A percentile compares a stretch with the other conserved stretches of the same genome.
phyloP scores from a whole-genome alignment of 2,888 invertebrate genomes.

The Imbricaverruca yamaguchii region DNA sequence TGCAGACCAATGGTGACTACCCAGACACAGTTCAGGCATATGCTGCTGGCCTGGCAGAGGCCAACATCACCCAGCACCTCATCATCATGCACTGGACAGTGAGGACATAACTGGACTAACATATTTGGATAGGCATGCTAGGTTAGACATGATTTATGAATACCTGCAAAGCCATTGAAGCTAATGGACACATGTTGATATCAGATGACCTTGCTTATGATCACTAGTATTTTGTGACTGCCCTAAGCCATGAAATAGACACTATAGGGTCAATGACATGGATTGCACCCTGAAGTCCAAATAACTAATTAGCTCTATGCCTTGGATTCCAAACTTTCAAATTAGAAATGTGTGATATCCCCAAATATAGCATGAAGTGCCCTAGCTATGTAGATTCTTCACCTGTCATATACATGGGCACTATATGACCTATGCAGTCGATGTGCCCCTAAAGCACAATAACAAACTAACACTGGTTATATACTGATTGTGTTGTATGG shows the following conservation, averaged over 20 bases:
- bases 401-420: background rate
- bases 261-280: background rate
- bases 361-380: too few relatives aligned
- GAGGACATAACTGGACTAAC: background rate
- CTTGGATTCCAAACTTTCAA: too few relatives aligned
- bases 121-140: too few relatives aligned
- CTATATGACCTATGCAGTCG: background rate
- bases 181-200: background rate
- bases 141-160: too few relatives aligned
- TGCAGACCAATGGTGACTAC: conserved; percentile 64
- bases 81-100: conserved; percentile 63
- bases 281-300: background rate
- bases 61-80: conserved; percentile 68
- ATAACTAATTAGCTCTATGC: too few relatives aligned
- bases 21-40: conserved; percentile 75
- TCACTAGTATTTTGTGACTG: too few relatives aligned
- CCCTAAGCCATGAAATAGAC: too few relatives aligned
- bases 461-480: too few relatives aligned
- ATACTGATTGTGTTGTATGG: too few relatives aligned
- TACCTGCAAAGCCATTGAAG: background rate
- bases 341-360: too few relatives aligned
- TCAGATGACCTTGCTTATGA: too few relatives aligned
- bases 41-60: conserved; percentile 77
- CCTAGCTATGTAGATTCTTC: background rate
- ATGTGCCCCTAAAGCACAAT: too few relatives aligned